Evolutionary conservation across 1,140 invertebrate genomes (phyloP).

Genomic region (Dufourea novaeangliae): DNA sequence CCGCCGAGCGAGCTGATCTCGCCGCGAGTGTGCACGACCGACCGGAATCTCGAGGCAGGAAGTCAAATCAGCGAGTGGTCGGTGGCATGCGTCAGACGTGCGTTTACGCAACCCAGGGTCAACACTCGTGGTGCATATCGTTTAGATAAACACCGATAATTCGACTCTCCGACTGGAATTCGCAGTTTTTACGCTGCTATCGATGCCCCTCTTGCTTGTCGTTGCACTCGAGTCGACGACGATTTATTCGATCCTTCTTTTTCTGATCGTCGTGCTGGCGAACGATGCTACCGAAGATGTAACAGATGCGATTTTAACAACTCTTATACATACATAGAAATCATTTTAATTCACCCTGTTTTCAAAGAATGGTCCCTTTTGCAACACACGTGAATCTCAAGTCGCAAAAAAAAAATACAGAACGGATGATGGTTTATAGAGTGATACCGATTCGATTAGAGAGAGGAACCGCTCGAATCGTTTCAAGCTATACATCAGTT

Average conservation of each 20-base stretch:
- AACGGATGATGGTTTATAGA: too few relatives aligned
- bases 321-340: too few relatives aligned
- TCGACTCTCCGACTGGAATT: not conserved
- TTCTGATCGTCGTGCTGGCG: too few relatives aligned
- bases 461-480: not conserved
- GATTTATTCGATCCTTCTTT: too few relatives aligned
- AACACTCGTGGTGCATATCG: constrained; percentile 63
- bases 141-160: constrained; percentile 68
- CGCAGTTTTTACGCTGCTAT: not conserved
- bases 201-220: not conserved
- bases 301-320: too few relatives aligned
- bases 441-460: too few relatives aligned
- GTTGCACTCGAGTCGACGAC: not conserved
- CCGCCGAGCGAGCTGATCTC: not conserved
- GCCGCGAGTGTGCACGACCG: not conserved
- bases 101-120: constrained; percentile 68
- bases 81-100: constrained; percentile 11
- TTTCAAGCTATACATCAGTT: constrained; percentile 14
- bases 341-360: too few relatives aligned
- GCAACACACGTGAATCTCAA: too few relatives aligned
- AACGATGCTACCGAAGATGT: too few relatives aligned
- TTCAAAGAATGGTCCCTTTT: too few relatives aligned
- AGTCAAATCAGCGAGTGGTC: constrained; percentile 30
- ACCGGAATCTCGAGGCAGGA: constrained; percentile 25
- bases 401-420: too few relatives aligned